Evolutionary conservation across 2,888 invertebrate genomes (phyloP).

Genomic region (Dascillus cervinus): DNA sequence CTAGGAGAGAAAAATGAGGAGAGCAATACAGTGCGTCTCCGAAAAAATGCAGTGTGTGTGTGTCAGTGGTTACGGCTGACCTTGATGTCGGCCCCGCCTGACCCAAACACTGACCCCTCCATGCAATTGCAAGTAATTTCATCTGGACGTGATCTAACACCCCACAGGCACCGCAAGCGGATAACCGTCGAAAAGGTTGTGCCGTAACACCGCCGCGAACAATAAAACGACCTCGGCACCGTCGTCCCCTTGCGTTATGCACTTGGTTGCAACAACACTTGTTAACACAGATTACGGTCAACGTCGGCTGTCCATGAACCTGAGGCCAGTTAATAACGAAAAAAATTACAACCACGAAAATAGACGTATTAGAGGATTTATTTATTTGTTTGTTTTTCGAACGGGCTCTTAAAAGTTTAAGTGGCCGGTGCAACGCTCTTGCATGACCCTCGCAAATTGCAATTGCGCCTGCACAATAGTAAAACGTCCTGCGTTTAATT

Average conservation of each 20-base stretch:
- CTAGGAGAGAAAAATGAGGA: too few relatives aligned
- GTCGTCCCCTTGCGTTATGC: too few relatives aligned
- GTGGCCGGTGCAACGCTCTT: slow-evolving; percentile 20
- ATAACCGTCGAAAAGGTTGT: too few relatives aligned
- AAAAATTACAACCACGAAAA: slow-evolving; percentile 20
- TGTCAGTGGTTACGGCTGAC: slow-evolving; percentile 30
- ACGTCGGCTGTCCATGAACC: slow-evolving; percentile 30
- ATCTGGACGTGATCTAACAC: slow-evolving; percentile 28
- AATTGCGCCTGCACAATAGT: slow-evolving; percentile 14
- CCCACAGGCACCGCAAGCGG: slow-evolving; percentile 15
- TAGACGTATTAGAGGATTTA: slow-evolving; percentile 17
- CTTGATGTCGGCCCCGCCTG: slow-evolving; percentile 38
- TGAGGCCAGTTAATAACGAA: slow-evolving; percentile 25
- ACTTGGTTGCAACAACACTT: slow-evolving; percentile 16
- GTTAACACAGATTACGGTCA: slow-evolving; percentile 31
- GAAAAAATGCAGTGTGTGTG: too few relatives aligned
- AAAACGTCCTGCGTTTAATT: too few relatives aligned
- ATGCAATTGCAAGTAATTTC: slow-evolving; percentile 37
- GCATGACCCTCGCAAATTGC: slow-evolving; percentile 12
- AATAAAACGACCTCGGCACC: too few relatives aligned
- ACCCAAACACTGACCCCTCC: slow-evolving; percentile 41
- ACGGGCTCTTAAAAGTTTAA: slow-evolving; percentile 22
- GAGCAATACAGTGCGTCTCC: too few relatives aligned
- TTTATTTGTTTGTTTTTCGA: slow-evolving; percentile 26
- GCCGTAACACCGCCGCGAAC: too few relatives aligned